Evolutionary conservation across 2,797 vertebrate genomes (phyloP).

Genomic region (Neosilurus hyrtlii): DNA sequence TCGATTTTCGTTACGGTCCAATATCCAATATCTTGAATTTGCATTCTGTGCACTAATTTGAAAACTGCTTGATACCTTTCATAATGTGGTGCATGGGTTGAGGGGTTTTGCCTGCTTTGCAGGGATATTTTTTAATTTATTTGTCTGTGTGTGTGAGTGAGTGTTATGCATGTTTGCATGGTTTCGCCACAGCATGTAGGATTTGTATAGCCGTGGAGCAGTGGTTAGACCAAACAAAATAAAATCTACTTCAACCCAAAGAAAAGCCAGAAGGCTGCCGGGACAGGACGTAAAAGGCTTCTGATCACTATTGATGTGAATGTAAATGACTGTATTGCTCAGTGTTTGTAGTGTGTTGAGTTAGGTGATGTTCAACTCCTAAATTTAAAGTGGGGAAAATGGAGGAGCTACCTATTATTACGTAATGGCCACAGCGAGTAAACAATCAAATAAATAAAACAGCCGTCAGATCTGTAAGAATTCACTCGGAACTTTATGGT

Average conservation of each 20-base stretch:
- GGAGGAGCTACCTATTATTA: neutral
- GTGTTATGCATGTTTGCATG: neutral
- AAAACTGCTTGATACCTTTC: too few species aligned
- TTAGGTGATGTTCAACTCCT: neutral
- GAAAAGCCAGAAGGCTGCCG: neutral
- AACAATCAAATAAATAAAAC: neutral
- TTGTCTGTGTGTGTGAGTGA: too few species aligned
- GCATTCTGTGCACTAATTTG: too few species aligned
- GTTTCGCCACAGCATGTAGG: neutral
- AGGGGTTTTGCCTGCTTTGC: too few species aligned
- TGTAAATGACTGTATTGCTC: too few species aligned
- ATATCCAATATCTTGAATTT: too few species aligned
- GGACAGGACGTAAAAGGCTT: neutral
- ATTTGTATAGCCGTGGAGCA: neutral
- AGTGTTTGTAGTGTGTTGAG: neutral
- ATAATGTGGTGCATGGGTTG: too few species aligned
- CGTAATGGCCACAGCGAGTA: neutral
- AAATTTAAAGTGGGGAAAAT: too few species aligned
- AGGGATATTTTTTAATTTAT: too few species aligned
- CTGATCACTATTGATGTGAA: too few species aligned
- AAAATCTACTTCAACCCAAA: neutral
- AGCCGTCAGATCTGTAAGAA: neutral
- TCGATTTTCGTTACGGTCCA: too few species aligned
- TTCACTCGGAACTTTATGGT: neutral
- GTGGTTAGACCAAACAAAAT: neutral